Conservation (phyloP, 2,113 vertebrate genomes). For the Motacilla alba region DNA sequence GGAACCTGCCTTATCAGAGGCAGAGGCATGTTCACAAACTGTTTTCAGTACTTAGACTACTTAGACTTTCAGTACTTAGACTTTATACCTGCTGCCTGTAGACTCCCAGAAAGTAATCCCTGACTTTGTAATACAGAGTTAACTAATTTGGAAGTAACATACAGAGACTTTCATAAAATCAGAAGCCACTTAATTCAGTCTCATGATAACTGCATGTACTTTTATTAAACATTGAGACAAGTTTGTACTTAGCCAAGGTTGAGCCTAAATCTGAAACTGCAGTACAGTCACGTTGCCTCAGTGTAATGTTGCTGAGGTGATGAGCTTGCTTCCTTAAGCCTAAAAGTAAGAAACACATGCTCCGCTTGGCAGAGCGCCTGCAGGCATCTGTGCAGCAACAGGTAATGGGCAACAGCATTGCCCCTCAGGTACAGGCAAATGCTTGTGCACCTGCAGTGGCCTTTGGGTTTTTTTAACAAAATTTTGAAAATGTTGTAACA, state of each 20-base stretch:
- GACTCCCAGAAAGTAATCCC: neutral
- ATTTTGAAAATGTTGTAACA: neutral
- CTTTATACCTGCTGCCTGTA: neutral
- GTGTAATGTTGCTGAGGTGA: neutral
- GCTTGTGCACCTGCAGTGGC: neutral
- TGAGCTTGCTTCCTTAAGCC: neutral
- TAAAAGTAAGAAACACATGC: neutral
- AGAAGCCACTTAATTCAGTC: neutral
- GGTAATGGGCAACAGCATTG: rapidly evolving
- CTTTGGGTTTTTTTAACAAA: neutral
- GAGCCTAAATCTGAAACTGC: neutral
- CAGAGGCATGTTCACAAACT: neutral
- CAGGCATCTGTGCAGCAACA: neutral
- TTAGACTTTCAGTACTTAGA: neutral
- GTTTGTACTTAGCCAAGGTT: neutral
- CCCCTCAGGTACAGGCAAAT: neutral
- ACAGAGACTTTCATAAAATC: neutral
- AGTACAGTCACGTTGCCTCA: too few relatives aligned
- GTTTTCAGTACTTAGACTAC: neutral
- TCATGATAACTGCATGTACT: rapidly evolving
- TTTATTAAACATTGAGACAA: rapidly evolving
- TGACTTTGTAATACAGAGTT: neutral
- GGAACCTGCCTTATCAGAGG: neutral
- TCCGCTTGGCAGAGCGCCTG: neutral
- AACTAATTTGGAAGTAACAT: neutral